phyloP scores from a whole-genome alignment of 2,113 vertebrate species.

The Ciconia boyciana region DNA sequence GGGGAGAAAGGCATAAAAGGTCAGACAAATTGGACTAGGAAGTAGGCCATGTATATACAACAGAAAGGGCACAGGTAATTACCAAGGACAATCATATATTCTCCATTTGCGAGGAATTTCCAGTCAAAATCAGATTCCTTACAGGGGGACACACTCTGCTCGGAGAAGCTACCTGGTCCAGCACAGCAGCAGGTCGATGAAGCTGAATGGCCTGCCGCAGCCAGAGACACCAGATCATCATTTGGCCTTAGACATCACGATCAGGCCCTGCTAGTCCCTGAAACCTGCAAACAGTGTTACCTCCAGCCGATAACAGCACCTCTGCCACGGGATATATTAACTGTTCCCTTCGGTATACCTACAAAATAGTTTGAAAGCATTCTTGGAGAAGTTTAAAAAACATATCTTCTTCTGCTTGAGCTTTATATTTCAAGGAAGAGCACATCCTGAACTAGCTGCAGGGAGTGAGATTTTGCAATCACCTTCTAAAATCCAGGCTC shows the following conservation, averaged over 20 bases:
- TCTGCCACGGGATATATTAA: neutral
- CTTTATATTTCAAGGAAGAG: neutral
- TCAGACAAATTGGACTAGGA: neutral
- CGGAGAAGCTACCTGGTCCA: neutral
- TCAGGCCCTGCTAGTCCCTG: neutral
- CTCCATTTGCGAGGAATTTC: neutral
- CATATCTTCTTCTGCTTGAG: neutral
- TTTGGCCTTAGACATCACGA: neutral
- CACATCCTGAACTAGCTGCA: neutral
- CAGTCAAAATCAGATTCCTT: neutral
- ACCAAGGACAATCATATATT: neutral
- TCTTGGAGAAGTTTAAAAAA: neutral
- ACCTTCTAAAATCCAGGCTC: neutral
- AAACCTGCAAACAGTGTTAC: neutral
- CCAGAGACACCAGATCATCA: neutral
- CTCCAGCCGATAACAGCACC: neutral
- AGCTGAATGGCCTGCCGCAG: neutral
- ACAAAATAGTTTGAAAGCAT: neutral
- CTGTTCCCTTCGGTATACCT: neutral
- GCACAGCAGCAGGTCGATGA: neutral
- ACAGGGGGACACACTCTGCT: accelerated
- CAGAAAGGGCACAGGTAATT: neutral
- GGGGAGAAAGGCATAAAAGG: neutral
- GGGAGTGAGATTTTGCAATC: neutral
- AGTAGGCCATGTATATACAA: neutral